A percentile compares a stretch with the other conserved stretches of the same genome.
These are phyloP conservation scores for Diarsia mendica DNA, from an alignment of 2,888 invertebrate genomes.

Conservation along the genomic window DNA sequence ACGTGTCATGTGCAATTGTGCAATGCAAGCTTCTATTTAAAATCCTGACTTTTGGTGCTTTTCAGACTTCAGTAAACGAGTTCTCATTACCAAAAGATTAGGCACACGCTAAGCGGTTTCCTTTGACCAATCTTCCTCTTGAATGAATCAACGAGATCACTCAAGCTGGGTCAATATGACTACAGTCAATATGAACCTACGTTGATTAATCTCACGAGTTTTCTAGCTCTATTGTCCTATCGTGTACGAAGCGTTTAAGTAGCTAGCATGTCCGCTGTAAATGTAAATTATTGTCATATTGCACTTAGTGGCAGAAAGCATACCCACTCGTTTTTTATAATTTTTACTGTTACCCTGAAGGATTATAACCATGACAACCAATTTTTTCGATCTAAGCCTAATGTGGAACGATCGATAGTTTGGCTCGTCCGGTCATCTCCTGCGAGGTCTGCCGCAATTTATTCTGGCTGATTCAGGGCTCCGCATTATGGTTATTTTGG, in stretches of 20 bases:
- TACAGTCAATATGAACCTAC: slow-evolving; percentile 2
- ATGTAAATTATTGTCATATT: not conserved
- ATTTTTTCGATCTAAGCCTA: too few species aligned
- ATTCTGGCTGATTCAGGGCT: too few species aligned
- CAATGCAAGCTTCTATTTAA: too few species aligned
- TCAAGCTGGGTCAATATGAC: not conserved
- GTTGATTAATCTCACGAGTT: slow-evolving; percentile 35
- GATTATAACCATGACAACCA: too few species aligned
- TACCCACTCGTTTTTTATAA: too few species aligned
- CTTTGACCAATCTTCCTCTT: slow-evolving; percentile 16
- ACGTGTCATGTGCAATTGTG: too few species aligned
- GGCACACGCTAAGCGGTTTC: slow-evolving; percentile 15
- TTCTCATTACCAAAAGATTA: not conserved
- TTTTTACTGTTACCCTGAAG: too few species aligned
- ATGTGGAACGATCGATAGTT: too few species aligned
- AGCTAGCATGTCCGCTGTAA: not conserved
- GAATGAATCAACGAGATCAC: slow-evolving; percentile 28
- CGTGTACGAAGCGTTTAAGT: not conserved
- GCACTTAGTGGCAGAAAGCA: not conserved
- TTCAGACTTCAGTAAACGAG: not conserved
- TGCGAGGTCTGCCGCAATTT: too few species aligned
- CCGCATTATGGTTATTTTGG: too few species aligned
- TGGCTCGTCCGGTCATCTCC: too few species aligned
- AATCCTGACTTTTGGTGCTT: not conserved
- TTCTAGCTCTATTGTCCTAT: slow-evolving; percentile 19